Percentiles rank a stretch among this genome's conserved stretches.
Evolutionary conservation across 2,113 vertebrate genomes (phyloP).

Genomic region (Pollachius pollachius): DNA sequence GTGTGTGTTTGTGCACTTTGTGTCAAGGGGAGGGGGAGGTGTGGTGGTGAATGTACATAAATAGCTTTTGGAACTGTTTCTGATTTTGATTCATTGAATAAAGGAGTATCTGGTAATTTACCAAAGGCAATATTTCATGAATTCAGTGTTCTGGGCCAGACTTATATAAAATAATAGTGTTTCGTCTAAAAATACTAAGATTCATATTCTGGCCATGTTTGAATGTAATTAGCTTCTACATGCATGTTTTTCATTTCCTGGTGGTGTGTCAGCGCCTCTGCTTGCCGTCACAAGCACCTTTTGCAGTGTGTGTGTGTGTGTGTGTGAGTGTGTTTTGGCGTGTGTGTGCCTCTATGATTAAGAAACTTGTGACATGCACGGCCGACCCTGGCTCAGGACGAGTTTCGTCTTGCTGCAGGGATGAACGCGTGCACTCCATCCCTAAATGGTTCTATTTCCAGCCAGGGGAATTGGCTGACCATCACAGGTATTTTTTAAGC

Average conservation of each 20-base stretch:
- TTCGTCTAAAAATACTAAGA: no score
- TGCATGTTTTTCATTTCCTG: slow-evolving; percentile 39
- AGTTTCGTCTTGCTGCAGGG: slow-evolving; percentile 22
- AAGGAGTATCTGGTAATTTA: no score
- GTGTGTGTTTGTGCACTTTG: slow-evolving; percentile 6
- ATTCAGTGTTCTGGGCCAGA: not conserved
- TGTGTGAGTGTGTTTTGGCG: slow-evolving; percentile 7
- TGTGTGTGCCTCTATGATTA: slow-evolving; percentile 4
- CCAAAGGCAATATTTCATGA: not conserved
- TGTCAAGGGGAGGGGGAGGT: slow-evolving; percentile 6
- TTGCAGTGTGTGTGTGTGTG: slow-evolving; percentile 37
- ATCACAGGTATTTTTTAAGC: slow-evolving; percentile 26
- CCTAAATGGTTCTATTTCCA: slow-evolving; percentile 43
- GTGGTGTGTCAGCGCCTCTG: slow-evolving; percentile 8
- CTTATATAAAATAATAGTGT: not conserved
- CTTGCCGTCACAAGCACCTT: slow-evolving; percentile 4
- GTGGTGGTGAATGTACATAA: no score
- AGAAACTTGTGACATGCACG: slow-evolving; percentile 38
- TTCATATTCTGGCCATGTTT: no score
- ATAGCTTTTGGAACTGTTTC: slow-evolving; percentile 14
- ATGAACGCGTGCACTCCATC: slow-evolving; percentile 40
- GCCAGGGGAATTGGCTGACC: slow-evolving; percentile 30
- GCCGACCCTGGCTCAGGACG: slow-evolving; percentile 24
- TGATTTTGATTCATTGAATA: slow-evolving; percentile 7
- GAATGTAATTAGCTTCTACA: slow-evolving; percentile 23